A percentile compares a stretch with the other conserved stretches of the same genome.
Conservation (phyloP, 2,888 invertebrate genomes). For the Perithous albicinctus region DNA sequence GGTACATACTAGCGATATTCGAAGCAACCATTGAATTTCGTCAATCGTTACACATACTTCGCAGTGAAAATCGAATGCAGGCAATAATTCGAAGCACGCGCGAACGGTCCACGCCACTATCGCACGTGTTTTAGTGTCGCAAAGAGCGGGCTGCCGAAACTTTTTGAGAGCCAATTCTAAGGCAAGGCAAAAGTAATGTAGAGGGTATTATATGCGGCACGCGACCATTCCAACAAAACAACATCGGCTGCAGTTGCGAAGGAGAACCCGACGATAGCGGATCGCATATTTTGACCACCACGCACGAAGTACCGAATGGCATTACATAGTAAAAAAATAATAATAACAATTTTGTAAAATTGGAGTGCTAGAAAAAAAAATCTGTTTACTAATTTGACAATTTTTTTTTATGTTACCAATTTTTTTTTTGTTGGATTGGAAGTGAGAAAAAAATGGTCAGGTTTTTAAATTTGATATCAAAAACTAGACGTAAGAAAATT, state of each 20-base stretch:
- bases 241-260: constrained; percentile 59
- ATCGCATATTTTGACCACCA: neutral
- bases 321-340: too few relatives aligned
- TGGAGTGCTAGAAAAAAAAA: too few relatives aligned
- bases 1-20: neutral
- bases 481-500: too few relatives aligned
- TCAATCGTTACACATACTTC: neutral
- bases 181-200: constrained; percentile 25
- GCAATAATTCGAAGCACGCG: constrained; percentile 12
- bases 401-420: too few relatives aligned
- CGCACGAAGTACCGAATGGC: too few relatives aligned
- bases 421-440: too few relatives aligned
- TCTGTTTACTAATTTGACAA: too few relatives aligned
- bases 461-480: too few relatives aligned
- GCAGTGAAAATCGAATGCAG: constrained; percentile 8
- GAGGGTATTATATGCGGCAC: constrained; percentile 37
- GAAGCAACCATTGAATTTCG: constrained; percentile 7
- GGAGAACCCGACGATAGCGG: constrained; percentile 51
- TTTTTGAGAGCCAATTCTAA: constrained; percentile 56
- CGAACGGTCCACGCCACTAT: constrained; percentile 4
- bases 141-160: constrained; percentile 58
- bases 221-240: constrained; percentile 39
- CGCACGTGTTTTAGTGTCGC: constrained; percentile 29
- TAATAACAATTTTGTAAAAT: too few relatives aligned
- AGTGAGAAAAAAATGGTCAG: too few relatives aligned